These are phyloP conservation scores for Leptarthrus brevirostris DNA, from an alignment of 2,888 invertebrate species.

Conservation along the genomic window DNA sequence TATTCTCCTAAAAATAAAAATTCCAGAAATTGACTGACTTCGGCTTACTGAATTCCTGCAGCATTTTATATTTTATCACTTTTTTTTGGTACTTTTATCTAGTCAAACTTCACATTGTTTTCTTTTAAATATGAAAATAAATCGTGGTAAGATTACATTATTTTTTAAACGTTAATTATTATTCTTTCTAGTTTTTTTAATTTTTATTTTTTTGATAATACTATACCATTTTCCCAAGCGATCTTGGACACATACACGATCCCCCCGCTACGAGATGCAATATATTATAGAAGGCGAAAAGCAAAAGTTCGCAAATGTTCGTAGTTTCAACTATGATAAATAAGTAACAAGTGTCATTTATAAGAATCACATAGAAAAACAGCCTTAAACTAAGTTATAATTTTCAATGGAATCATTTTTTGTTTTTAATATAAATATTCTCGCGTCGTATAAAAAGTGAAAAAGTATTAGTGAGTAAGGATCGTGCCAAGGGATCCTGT, in stretches of 20 bases:
- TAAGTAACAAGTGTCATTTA: conserved; percentile 33
- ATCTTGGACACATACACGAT: background rate
- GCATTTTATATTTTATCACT: conserved; percentile 24
- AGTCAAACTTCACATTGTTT: conserved; percentile 31
- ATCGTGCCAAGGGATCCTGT: conserved; percentile 10
- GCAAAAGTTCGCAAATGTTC: background rate
- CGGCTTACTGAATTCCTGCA: conserved; percentile 24
- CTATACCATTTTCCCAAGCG: conserved; percentile 2
- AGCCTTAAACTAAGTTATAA: conserved; percentile 15
- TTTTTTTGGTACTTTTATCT: conserved; percentile 22
- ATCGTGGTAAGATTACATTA: conserved; percentile 32
- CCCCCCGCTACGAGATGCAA: background rate
- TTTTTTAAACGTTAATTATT: conserved; percentile 20
- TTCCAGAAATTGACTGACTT: background rate
- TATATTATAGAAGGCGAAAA: background rate
- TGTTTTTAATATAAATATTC: conserved; percentile 1
- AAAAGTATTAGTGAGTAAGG: background rate
- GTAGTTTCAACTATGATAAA: background rate
- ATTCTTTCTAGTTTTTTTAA: conserved; percentile 9
- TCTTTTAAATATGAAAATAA: conserved; percentile 20
- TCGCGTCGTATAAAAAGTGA: conserved; percentile 6
- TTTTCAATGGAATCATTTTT: conserved; percentile 19
- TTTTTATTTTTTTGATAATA: conserved; percentile 21
- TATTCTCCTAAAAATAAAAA: too few relatives aligned
- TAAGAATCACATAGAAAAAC: conserved; percentile 26